These are phyloP conservation scores for Lissocephala sabroskyi DNA, from an alignment of 2,888 invertebrate genomes.

Conservation along the genomic window DNA sequence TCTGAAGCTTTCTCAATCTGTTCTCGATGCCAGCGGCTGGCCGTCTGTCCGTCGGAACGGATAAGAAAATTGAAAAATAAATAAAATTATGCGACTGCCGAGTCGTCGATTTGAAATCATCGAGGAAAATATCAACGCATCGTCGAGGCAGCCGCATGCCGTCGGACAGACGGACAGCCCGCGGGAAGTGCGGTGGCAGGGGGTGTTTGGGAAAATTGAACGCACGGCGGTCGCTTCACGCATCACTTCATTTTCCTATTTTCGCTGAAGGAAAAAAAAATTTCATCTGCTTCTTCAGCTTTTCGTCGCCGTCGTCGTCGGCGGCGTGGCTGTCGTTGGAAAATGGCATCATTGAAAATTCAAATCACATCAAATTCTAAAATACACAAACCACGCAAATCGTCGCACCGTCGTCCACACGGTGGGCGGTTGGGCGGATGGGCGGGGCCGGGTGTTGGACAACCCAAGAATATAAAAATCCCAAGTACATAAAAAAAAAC, in stretches of 20 bases:
- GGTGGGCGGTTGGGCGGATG: too few relatives aligned
- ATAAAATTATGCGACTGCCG: constrained; percentile 60
- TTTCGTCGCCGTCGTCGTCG: too few relatives aligned
- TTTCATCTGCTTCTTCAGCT: too few relatives aligned
- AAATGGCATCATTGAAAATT: constrained; percentile 54
- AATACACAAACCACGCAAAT: constrained; percentile 53
- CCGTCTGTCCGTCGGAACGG: not conserved
- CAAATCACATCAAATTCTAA: constrained; percentile 62
- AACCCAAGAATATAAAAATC: constrained; percentile 42
- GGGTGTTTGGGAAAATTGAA: not conserved
- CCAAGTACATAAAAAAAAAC: constrained; percentile 60
- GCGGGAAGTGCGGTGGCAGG: too few relatives aligned
- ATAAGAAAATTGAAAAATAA: constrained; percentile 55
- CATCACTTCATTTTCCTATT: constrained; percentile 31
- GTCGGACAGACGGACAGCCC: too few relatives aligned
- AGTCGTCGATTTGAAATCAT: constrained; percentile 49
- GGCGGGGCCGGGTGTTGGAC: too few relatives aligned
- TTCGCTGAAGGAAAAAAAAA: constrained; percentile 20
- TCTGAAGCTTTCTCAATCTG: too few relatives aligned
- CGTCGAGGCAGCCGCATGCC: too few relatives aligned
- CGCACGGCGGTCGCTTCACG: constrained; percentile 23
- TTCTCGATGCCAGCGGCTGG: too few relatives aligned
- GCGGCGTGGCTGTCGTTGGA: constrained; percentile 9
- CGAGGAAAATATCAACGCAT: constrained; percentile 32
- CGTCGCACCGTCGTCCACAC: constrained; percentile 13